These are phyloP conservation scores for Anthoscopus minutus DNA, from an alignment of 2,113 vertebrate genomes.

Conservation along the genomic window DNA sequence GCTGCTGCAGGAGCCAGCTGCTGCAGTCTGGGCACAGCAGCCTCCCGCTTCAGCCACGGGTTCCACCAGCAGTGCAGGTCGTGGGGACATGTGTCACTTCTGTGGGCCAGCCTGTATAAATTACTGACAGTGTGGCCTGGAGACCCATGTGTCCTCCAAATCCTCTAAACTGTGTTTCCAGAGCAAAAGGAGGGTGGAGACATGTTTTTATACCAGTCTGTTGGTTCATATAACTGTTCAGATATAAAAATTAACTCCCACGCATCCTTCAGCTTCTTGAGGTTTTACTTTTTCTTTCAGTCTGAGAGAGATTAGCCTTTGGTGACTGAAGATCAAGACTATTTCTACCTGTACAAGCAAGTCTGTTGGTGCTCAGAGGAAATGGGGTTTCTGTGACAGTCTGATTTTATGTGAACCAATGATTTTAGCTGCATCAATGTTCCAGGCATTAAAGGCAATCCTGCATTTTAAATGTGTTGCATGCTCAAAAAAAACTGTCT, in stretches of 20 bases:
- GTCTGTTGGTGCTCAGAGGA: background rate
- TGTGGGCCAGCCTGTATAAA: rapidly evolving
- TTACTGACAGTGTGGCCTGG: background rate
- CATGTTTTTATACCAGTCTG: background rate
- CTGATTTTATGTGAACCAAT: background rate
- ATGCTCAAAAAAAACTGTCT: background rate
- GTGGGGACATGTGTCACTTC: rapidly evolving
- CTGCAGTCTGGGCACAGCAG: rapidly evolving
- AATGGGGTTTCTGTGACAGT: background rate
- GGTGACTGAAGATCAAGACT: background rate
- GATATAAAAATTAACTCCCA: background rate
- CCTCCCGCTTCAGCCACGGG: background rate
- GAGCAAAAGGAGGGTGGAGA: background rate
- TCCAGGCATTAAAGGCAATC: background rate
- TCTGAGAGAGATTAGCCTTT: background rate
- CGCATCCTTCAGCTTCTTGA: background rate
- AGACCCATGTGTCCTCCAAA: background rate
- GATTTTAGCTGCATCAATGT: background rate
- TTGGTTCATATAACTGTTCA: background rate
- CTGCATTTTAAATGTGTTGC: background rate
- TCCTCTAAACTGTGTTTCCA: background rate
- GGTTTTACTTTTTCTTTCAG: constrained; percentile 28
- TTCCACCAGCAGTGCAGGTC: background rate
- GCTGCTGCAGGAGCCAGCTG: background rate
- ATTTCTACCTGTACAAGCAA: background rate